Percentiles rank a stretch among this genome's conserved stretches.
phyloP scores from a whole-genome alignment of 2,113 vertebrate species.

The Oceanodroma tethys region DNA sequence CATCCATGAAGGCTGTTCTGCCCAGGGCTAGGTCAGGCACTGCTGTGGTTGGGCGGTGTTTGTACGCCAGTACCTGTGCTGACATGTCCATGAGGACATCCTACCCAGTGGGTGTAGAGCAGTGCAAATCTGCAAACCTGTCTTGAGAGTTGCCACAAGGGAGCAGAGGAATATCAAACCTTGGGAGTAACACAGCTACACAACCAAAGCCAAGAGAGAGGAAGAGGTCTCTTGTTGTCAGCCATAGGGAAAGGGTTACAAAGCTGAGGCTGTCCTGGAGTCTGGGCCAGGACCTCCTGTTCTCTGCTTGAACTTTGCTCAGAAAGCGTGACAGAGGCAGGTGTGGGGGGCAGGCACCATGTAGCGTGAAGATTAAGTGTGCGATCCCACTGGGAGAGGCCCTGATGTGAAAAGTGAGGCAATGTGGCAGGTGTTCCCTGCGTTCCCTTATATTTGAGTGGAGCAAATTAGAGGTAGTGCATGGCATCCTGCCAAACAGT shows the following conservation, averaged over 20 bases:
- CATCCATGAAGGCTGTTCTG: not conserved
- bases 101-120: not conserved
- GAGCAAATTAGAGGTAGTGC: not conserved
- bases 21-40: not conserved
- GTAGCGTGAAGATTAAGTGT: not conserved
- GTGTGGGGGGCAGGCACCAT: not conserved
- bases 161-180: not conserved
- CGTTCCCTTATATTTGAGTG: not conserved
- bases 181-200: not conserved
- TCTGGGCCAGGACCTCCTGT: not conserved
- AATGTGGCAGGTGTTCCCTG: not conserved
- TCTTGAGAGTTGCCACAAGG: not conserved
- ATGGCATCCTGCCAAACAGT: not conserved
- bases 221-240: not conserved
- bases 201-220: not conserved
- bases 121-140: not conserved
- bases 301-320: not conserved
- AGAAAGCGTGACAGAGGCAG: not conserved
- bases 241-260: fast-evolving
- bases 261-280: not conserved
- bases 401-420: not conserved
- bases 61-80: not conserved
- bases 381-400: not conserved
- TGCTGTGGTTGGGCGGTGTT: not conserved
- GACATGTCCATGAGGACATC: not conserved